phyloP scores from a whole-genome alignment of 1,140 invertebrate species.

The Magallana gigas region DNA sequence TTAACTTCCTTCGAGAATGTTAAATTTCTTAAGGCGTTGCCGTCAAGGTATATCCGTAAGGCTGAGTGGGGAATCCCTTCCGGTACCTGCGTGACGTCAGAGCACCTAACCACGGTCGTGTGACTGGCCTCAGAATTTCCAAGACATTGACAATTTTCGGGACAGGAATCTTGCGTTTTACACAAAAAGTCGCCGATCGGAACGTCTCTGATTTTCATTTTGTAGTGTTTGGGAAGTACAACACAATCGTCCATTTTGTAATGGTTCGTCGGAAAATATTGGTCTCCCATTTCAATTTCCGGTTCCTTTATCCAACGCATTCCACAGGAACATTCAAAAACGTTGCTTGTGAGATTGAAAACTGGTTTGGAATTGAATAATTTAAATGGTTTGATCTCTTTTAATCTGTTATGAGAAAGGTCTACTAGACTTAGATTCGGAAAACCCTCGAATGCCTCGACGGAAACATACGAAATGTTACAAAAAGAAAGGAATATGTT shows the following conservation, averaged over 20 bases:
- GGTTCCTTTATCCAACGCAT: slow-evolving; percentile 51
- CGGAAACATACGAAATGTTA: not conserved
- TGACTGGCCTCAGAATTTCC: not conserved
- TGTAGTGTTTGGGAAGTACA: slow-evolving; percentile 40
- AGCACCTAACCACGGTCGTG: slow-evolving; percentile 18
- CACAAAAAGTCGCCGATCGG: slow-evolving; percentile 46
- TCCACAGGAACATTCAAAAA: slow-evolving; percentile 47
- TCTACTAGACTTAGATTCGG: not conserved
- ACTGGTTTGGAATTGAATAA: slow-evolving; percentile 32
- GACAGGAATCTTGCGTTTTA: slow-evolving; percentile 36
- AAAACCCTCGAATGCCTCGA: slow-evolving; percentile 1
- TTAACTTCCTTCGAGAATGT: not conserved
- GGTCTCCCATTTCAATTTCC: not conserved
- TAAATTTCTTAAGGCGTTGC: slow-evolving; percentile 42
- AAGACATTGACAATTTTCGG: slow-evolving; percentile 33
- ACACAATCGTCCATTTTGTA: slow-evolving; percentile 47
- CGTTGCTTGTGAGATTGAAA: slow-evolving; percentile 45
- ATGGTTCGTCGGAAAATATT: slow-evolving; percentile 26
- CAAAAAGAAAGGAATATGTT: not conserved
- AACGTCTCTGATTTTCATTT: slow-evolving; percentile 38
- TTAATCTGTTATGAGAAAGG: not conserved
- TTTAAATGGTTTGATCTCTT: slow-evolving; percentile 8
- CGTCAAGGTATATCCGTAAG: slow-evolving; percentile 43
- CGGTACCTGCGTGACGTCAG: slow-evolving; percentile 20
- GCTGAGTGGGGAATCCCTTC: slow-evolving; percentile 20